A percentile compares a stretch with the other conserved stretches of the same genome.
Conservation (phyloP, 2,797 vertebrate genomes). For the Eptatretus atami region DNA sequence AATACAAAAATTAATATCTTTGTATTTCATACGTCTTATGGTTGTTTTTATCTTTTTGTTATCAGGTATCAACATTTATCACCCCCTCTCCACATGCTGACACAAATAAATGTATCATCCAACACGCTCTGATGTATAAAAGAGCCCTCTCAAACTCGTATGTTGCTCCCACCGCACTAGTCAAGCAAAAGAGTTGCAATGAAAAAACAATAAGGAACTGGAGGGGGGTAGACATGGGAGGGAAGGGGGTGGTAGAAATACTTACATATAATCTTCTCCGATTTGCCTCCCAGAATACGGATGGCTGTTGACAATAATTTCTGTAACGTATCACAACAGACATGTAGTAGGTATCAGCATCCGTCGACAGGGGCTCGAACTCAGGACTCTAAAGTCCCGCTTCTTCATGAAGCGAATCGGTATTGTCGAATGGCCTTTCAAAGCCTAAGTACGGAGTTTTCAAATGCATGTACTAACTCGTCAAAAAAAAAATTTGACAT, state of each 20-base stretch:
- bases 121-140: no score
- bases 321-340: slow-evolving; percentile 15
- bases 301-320: slow-evolving; percentile 53
- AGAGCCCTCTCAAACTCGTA: no score
- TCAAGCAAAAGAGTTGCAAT: not conserved
- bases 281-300: slow-evolving; percentile 53
- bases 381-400: no score
- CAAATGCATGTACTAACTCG: not conserved
- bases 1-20: no score
- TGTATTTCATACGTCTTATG: no score
- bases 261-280: slow-evolving; percentile 61
- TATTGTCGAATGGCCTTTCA: not conserved
- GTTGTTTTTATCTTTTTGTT: no score
- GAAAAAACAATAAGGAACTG: slow-evolving; percentile 9
- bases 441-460: not conserved
- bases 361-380: not conserved
- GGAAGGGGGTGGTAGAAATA: slow-evolving; percentile 9
- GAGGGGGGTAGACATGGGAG: slow-evolving; percentile 9
- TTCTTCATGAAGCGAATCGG: no score
- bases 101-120: no score
- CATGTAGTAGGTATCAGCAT: not conserved
- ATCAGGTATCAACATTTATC: no score
- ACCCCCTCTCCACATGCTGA: no score
- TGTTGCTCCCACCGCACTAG: not conserved
- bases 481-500: not conserved